phyloP scores from a whole-genome alignment of 2,113 vertebrate genomes.

The Halichoeres trimaculatus region DNA sequence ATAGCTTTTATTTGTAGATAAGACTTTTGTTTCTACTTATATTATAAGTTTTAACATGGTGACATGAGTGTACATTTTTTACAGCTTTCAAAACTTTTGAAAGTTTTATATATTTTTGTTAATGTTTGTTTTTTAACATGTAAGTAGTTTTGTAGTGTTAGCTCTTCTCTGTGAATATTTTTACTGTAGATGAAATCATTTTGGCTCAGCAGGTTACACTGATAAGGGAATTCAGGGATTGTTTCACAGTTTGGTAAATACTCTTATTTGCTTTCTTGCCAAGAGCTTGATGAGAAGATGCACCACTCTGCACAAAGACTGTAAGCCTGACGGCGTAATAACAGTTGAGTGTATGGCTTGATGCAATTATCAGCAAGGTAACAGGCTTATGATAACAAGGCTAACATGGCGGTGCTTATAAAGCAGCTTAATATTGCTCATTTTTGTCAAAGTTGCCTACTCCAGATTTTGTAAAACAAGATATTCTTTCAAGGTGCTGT shows the following conservation, averaged over 20 bases:
- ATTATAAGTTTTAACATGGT: conserved; percentile 39
- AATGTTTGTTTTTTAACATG: conserved; percentile 80
- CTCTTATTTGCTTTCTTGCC: not conserved
- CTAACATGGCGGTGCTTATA: not conserved
- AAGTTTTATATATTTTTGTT: conserved; percentile 83
- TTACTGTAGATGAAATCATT: conserved; percentile 44
- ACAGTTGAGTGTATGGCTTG: not conserved
- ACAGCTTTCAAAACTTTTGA: conserved; percentile 78
- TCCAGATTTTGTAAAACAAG: not conserved
- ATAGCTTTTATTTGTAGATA: conserved; percentile 45
- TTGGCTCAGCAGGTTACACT: conserved; percentile 20
- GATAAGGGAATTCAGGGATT: conserved; percentile 19
- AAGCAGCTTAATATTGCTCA: not conserved
- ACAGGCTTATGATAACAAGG: not conserved
- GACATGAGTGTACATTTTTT: conserved; percentile 76
- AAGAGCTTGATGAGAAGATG: conserved; percentile 4
- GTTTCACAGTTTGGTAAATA: conserved; percentile 14
- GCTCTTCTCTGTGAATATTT: conserved; percentile 43
- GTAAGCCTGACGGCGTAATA: not conserved
- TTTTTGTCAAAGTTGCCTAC: not conserved
- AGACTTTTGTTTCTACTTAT: conserved; percentile 50
- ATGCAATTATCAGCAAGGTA: not conserved
- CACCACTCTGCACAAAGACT: not conserved
- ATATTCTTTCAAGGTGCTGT: not conserved
- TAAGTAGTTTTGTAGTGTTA: conserved; percentile 55